Conservation (phyloP, 2,113 vertebrate genomes). For the Spea bombifrons region DNA sequence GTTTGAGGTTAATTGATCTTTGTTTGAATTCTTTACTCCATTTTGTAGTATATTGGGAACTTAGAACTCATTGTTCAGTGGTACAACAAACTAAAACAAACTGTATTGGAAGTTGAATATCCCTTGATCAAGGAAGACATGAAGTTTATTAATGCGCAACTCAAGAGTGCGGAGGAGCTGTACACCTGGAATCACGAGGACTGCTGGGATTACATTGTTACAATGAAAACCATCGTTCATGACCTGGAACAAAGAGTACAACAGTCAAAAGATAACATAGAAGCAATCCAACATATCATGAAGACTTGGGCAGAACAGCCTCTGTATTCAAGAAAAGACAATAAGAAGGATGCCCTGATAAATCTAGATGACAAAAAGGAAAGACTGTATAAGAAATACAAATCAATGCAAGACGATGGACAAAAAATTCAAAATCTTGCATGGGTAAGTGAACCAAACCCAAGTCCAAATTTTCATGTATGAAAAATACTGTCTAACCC, state of each 20-base stretch:
- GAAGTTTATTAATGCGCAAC: conserved; percentile 58
- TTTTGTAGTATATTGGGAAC: conserved; percentile 62
- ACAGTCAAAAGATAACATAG: conserved; percentile 65
- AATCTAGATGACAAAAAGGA: conserved; percentile 68
- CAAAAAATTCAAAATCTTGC: conserved; percentile 66
- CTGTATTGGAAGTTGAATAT: conserved; percentile 70
- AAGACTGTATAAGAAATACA: conserved; percentile 64
- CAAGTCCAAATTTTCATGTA: not conserved
- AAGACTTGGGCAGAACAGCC: conserved; percentile 65
- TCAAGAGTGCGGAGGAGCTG: conserved; percentile 59
- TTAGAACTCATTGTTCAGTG: conserved; percentile 70
- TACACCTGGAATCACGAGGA: conserved; percentile 65
- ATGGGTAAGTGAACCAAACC: conserved; percentile 58
- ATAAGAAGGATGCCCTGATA: conserved; percentile 63
- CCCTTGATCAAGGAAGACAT: conserved; percentile 67
- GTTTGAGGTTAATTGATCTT: not conserved
- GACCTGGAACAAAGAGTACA: conserved; percentile 64
- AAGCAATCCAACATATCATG: conserved; percentile 64
- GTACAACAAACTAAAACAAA: conserved; percentile 73
- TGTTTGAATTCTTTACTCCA: not conserved
- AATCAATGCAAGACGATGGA: conserved; percentile 65
- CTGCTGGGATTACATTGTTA: conserved; percentile 67
- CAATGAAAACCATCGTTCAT: conserved; percentile 55
- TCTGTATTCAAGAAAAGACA: conserved; percentile 71
- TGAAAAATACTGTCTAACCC: not conserved